Evolutionary conservation across 1,140 invertebrate genomes (phyloP), one percentile per base, ranked within the genome.

Genomic region (Goniozus legneri): DNA sequence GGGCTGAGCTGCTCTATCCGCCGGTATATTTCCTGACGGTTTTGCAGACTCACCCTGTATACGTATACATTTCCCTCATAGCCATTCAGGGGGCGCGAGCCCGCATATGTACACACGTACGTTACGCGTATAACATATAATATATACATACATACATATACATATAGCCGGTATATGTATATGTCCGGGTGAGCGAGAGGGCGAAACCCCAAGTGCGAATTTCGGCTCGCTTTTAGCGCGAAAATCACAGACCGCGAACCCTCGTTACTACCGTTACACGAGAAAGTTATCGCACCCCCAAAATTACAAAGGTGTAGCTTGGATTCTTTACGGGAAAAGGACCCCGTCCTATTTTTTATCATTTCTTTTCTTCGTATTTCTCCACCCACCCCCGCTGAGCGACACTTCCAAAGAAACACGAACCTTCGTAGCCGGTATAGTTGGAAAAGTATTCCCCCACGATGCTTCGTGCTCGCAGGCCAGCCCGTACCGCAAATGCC

Each of bases 211-310:
- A 36, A 30, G 13, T 14, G 21, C 30, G 42, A 47, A 30, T 19
- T 44, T 27, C 13, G 19, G 8, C 8, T n/a, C 6, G 20, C 35
- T 45, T 38, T 39, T 39, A 34, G 10, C 24, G 24, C 33, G 41
- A 30, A 33, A 47, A 47, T 41, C 36, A 31, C 12, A 13, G 31
- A 31, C 20, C 42, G 10, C 20, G 24, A n/a, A 10, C 35, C 19
- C 24, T 50, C 42, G 37, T 49, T 49, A 49, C 44, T 44, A n/a
- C 42, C 42, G 44, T 45, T 50, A 44, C 20, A 14, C 27, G 38
- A 12, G 35, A 22, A 39, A 45, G 33, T 50, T 50, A 50, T 45
- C 33, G 27, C 15, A 19, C 27, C 19, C 8, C n/a, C 8, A 8
- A 39, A 45, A 50, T 50, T 50, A 45, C 14, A 39, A 16, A 33